These are phyloP conservation scores for Hyalella azteca DNA, from an alignment of 2,888 invertebrate genomes.

Conservation along the genomic window DNA sequence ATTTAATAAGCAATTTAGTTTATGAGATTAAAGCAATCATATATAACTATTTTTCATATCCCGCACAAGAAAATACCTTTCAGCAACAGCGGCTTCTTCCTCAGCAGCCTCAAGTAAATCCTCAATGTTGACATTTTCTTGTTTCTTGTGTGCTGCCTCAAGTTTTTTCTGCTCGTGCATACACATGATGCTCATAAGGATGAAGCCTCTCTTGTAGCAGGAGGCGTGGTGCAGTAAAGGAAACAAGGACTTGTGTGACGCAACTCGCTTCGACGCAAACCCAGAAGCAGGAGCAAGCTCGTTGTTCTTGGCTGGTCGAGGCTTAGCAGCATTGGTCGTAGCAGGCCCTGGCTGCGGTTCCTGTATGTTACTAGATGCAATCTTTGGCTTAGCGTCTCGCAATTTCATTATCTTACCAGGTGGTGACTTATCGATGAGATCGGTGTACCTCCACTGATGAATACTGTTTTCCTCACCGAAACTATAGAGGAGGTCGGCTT, in stretches of 20 bases:
- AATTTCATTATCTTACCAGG: conserved; percentile 29
- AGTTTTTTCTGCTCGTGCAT: conserved; percentile 2
- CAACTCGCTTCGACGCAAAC: background rate
- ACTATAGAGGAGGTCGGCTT: conserved; percentile 50
- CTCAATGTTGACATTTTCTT: background rate
- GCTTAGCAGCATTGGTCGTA: background rate
- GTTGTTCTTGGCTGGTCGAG: background rate
- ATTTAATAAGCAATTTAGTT: too few species aligned
- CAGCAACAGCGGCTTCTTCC: too few species aligned
- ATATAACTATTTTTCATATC: too few species aligned
- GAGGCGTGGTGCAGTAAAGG: conserved; percentile 21
- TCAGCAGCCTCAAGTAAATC: conserved; percentile 2
- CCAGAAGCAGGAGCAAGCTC: background rate
- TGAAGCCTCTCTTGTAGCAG: conserved; percentile 19
- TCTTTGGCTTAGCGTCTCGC: background rate
- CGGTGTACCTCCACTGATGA: conserved; percentile 48
- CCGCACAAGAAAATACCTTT: too few species aligned
- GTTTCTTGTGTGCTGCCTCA: background rate
- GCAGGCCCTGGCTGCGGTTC: background rate
- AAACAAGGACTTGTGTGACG: conserved; percentile 9
- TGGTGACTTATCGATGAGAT: conserved; percentile 41
- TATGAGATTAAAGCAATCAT: too few species aligned
- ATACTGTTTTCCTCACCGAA: conserved; percentile 53
- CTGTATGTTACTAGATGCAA: background rate
- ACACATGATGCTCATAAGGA: background rate